These are phyloP conservation scores for Piaya cayana DNA, from an alignment of 2,113 vertebrate genomes.

Conservation along the genomic window DNA sequence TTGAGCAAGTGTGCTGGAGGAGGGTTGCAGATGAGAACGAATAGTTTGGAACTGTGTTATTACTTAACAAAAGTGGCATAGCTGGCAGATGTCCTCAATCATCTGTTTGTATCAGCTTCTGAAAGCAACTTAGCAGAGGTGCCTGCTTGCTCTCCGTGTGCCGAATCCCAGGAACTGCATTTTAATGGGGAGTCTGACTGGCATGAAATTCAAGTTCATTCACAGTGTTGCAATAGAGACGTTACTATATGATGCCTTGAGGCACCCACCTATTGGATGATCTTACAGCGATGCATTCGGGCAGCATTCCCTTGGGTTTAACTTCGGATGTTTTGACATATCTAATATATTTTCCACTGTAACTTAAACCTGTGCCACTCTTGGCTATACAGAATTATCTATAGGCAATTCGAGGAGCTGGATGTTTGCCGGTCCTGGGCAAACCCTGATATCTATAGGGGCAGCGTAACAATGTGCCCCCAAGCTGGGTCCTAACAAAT, in stretches of 20 bases:
- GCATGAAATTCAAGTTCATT: not conserved
- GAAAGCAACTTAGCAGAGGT: not conserved
- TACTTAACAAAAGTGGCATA: not conserved
- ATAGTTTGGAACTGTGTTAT: not conserved
- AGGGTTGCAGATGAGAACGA: not conserved
- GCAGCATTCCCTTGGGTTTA: slow-evolving; percentile 7
- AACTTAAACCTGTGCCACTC: slow-evolving; percentile 7
- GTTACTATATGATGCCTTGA: not conserved
- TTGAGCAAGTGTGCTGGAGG: not conserved
- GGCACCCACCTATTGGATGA: not conserved
- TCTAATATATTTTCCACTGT: slow-evolving; percentile 43
- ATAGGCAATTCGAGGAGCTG: slow-evolving; percentile 6
- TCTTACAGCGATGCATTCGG: not conserved
- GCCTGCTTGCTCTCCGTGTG: not conserved
- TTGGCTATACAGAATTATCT: not conserved
- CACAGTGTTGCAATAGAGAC: not conserved
- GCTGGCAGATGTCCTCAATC: not conserved
- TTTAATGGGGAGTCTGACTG: not conserved
- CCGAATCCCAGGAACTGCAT: not conserved
- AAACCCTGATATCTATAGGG: not conserved
- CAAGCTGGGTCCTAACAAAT: not conserved
- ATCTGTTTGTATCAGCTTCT: not conserved
- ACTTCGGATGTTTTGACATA: slow-evolving; percentile 18
- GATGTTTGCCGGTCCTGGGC: not conserved
- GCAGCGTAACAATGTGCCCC: not conserved